Conservation (phyloP, 2,888 invertebrate genomes). For the Pterostichus niger region DNA sequence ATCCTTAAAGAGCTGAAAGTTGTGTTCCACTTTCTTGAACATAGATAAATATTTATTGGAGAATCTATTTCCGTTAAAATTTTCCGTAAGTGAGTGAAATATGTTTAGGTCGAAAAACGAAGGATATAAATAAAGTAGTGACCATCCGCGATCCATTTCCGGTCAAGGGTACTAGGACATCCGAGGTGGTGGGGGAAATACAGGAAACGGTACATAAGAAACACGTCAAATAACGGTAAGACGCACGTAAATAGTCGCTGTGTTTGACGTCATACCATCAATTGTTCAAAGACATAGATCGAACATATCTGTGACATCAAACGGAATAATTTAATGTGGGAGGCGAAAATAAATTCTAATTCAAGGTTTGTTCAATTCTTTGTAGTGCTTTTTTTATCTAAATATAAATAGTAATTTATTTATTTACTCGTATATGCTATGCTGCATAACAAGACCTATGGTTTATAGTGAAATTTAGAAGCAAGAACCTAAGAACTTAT, state of each 20-base stretch:
- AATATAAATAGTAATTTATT: too few relatives aligned
- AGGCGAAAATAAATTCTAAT: too few relatives aligned
- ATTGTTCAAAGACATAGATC: not conserved
- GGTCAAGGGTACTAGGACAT: slow-evolving; percentile 16
- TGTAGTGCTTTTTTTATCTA: too few relatives aligned
- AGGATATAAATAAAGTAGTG: slow-evolving; percentile 38
- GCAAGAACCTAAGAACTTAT: too few relatives aligned
- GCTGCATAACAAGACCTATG: too few relatives aligned
- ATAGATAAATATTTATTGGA: slow-evolving; percentile 24
- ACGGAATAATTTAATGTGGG: too few relatives aligned
- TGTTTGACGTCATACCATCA: slow-evolving; percentile 1
- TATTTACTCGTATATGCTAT: too few relatives aligned
- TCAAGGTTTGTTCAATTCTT: too few relatives aligned
- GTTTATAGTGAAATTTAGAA: too few relatives aligned
- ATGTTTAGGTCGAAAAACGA: slow-evolving; percentile 32
- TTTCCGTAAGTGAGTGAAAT: slow-evolving; percentile 30
- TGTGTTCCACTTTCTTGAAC: too few relatives aligned
- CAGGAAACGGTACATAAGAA: not conserved
- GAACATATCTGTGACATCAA: too few relatives aligned
- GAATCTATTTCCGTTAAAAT: slow-evolving; percentile 40
- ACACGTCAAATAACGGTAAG: not conserved
- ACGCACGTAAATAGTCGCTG: slow-evolving; percentile 3
- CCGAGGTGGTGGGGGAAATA: not conserved
- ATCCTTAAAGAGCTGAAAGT: too few relatives aligned
- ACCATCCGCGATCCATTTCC: slow-evolving; percentile 33